phyloP scores from a whole-genome alignment of 2,888 invertebrate genomes.

The Frankliniella fusca region DNA sequence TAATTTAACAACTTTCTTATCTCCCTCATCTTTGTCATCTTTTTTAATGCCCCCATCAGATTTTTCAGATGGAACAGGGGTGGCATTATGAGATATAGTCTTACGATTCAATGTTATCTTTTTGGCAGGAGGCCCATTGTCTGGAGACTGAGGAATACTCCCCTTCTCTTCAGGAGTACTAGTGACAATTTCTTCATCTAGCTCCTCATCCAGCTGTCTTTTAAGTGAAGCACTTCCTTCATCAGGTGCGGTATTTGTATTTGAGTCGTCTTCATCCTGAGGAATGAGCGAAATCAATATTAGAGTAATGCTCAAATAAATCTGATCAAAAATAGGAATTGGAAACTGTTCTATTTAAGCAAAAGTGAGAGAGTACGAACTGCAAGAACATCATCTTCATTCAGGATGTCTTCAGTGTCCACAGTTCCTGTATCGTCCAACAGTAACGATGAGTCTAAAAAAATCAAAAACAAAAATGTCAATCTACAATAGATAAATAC shows the following conservation, averaged over 20 bases:
- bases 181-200: neutral
- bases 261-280: conserved; percentile 8
- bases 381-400: conserved; percentile 55
- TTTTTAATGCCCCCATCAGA: conserved; percentile 31
- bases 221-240: neutral
- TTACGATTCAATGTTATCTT: conserved; percentile 37
- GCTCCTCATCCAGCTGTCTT: conserved; percentile 12
- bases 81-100: conserved; percentile 33
- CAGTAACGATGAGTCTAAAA: conserved; percentile 34
- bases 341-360: neutral
- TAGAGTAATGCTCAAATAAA: neutral
- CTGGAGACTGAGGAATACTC: neutral
- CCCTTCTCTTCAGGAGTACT: neutral
- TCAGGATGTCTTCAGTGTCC: conserved; percentile 48
- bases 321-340: neutral
- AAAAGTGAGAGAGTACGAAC: conserved; percentile 44
- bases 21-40: conserved; percentile 31
- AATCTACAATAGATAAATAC: neutral
- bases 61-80: conserved; percentile 43
- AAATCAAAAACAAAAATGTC: conserved; percentile 28
- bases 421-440: conserved; percentile 37
- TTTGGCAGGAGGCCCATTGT: conserved; percentile 36
- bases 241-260: neutral
- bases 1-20: conserved; percentile 55
- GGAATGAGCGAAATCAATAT: neutral